Base-by-base conservation (phyloP, 2,113 vertebrate genomes). In the Chitala chitala region DNA sequence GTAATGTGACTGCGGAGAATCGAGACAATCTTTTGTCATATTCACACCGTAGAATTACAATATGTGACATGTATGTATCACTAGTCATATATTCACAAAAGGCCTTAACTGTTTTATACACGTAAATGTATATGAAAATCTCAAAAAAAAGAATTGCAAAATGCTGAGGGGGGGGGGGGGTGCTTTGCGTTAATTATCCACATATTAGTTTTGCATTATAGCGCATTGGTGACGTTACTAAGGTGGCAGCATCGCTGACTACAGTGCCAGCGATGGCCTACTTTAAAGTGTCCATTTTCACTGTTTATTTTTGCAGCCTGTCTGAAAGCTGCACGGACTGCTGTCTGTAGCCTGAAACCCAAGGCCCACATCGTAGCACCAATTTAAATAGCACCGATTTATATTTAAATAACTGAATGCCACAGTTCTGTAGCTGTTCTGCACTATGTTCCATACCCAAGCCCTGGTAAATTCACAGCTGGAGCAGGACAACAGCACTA, bases 391-490 rank as follows among this genome's bases (percentile, higher is more conserved):
- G n/a, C n/a, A n/a, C n/a, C n/a, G n/a, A n/a, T n/a, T n/a, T n/a
- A n/a, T n/a, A n/a, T n/a, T n/a, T n/a, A n/a, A n/a, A n/a, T n/a
- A n/a, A n/a, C n/a, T n/a, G n/a, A n/a, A n/a, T n/a, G n/a, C n/a
- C n/a, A n/a, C n/a, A n/a, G n/a, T 4, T 58, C 26, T 31, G 26
- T 12, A 1, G 31, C 29, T 2, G 12, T 61, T 54, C 64, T 58
- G 61, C 36, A 66, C 10, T 1, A 22, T 31, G 10, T 17, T 71
- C 69, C 78, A 75, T 78, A 79, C 76, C 44, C 13, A 77, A 76
- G 59, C 10, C 72, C 74, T 76, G 82, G 78, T 55, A 73, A 77
- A 78, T 76, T 81, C 83, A 79, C 79, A 75, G 73, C 77, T 65
- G 59, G 58, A 38, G 58, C 69, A 72, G 53, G 17, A 51, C 58